Evolutionary conservation across 2,888 invertebrate genomes (phyloP).

Genomic region (Saturnia japonica): DNA sequence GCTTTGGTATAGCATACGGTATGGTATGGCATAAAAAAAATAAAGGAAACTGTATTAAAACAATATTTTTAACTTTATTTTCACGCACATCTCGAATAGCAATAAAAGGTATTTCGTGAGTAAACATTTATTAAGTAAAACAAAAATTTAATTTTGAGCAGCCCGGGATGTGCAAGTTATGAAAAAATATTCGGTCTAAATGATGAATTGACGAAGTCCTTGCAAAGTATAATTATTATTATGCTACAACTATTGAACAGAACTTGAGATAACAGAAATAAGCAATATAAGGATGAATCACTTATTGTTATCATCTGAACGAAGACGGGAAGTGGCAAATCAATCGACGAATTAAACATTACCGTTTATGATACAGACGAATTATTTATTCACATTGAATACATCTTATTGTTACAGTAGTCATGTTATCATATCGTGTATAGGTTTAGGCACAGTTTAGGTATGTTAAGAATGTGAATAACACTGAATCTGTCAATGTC

Average conservation of each 20-base stretch:
- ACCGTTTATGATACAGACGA: slow-evolving; percentile 30
- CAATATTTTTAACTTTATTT: too few relatives aligned
- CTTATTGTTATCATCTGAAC: slow-evolving; percentile 19
- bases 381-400: slow-evolving; percentile 30
- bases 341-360: slow-evolving; percentile 19
- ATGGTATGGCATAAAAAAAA: too few relatives aligned
- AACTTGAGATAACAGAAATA: slow-evolving; percentile 6
- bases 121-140: too few relatives aligned
- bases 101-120: too few relatives aligned
- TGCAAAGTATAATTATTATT: not conserved
- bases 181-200: not conserved
- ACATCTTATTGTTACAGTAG: slow-evolving; percentile 35
- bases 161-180: not conserved
- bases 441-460: too few relatives aligned
- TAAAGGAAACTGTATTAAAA: too few relatives aligned
- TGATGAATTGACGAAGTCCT: not conserved
- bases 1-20: too few relatives aligned
- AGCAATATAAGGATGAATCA: slow-evolving; percentile 19
- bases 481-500: not conserved
- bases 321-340: slow-evolving; percentile 33
- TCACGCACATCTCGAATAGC: too few relatives aligned
- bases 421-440: slow-evolving; percentile 19
- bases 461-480: not conserved
- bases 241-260: slow-evolving; percentile 11
- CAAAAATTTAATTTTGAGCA: too few relatives aligned